These are phyloP conservation scores for Pungitius pungitius DNA, from an alignment of 2,113 vertebrate species.

Conservation along the genomic window DNA sequence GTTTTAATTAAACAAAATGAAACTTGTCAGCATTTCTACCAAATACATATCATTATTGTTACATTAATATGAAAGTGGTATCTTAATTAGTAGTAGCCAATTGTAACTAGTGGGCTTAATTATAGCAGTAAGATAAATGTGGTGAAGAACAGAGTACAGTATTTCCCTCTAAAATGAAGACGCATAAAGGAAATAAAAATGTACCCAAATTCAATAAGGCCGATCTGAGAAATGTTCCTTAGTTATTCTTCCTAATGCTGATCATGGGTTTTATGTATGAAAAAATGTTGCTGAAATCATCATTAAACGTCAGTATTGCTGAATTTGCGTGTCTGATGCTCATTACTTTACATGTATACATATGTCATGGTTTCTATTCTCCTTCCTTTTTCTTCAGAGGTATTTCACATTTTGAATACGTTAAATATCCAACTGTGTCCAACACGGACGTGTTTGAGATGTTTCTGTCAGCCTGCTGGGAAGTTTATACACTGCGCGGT, in stretches of 20 bases:
- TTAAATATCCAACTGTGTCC: neutral
- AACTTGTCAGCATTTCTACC: neutral
- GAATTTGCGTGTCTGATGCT: neutral
- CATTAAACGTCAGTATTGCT: slow-evolving; percentile 27
- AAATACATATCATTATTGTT: neutral
- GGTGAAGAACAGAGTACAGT: neutral
- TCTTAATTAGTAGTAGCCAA: neutral
- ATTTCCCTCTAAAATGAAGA: neutral
- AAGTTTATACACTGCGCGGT: neutral
- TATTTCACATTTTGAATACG: slow-evolving; percentile 1
- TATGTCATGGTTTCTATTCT: neutral
- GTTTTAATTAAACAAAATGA: neutral
- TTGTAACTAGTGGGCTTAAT: neutral
- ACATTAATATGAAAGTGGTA: neutral
- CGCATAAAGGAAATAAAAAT: neutral
- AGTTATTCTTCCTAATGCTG: neutral
- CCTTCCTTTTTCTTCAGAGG: neutral
- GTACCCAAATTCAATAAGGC: neutral
- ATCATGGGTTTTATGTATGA: neutral
- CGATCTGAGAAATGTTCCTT: neutral
- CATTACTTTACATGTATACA: neutral
- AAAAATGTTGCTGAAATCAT: neutral
- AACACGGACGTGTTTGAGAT: neutral
- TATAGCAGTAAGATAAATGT: neutral
- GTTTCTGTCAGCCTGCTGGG: neutral